Evolutionary conservation across 2,888 invertebrate genomes (phyloP).

Genomic region (Strigamia crassipes): DNA sequence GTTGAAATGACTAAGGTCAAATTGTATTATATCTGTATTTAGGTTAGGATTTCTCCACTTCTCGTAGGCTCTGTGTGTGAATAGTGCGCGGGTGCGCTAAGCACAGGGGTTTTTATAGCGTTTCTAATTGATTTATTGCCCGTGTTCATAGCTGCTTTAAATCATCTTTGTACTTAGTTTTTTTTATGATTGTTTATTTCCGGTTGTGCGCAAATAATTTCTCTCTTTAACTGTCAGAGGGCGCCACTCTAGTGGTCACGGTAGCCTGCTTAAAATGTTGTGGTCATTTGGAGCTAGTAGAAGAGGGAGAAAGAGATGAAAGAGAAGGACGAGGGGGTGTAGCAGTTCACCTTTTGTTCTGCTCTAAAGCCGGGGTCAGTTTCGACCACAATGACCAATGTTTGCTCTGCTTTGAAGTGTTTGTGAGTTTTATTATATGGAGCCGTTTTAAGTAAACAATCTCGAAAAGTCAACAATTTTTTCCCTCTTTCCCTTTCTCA

Average conservation of each 20-base stretch:
- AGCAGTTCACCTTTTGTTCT: slow-evolving; percentile 25
- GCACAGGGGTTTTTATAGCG: too few relatives aligned
- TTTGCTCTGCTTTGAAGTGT: slow-evolving; percentile 17
- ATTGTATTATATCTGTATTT: too few relatives aligned
- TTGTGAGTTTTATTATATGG: background rate
- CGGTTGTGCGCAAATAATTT: slow-evolving; percentile 24
- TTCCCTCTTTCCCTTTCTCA: background rate
- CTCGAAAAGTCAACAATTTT: slow-evolving; percentile 7
- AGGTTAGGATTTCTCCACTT: too few relatives aligned
- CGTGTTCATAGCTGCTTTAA: background rate
- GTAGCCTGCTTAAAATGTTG: slow-evolving; percentile 19
- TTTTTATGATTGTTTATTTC: background rate
- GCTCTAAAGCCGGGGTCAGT: slow-evolving; percentile 23
- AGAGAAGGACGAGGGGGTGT: background rate
- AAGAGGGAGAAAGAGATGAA: slow-evolving; percentile 1
- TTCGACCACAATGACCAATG: slow-evolving; percentile 29
- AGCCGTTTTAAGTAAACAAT: background rate
- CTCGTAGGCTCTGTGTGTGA: too few relatives aligned
- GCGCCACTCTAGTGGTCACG: slow-evolving; percentile 12
- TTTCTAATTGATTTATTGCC: too few relatives aligned
- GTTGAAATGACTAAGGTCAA: too few relatives aligned
- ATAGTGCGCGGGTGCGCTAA: too few relatives aligned
- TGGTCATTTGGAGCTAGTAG: slow-evolving; percentile 8
- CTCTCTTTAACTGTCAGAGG: slow-evolving; percentile 27
- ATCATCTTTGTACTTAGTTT: background rate